A percentile compares a stretch with the other conserved stretches of the same genome.
These are phyloP conservation scores for Piscicola geometra DNA, from an alignment of 2,888 invertebrate genomes.

Conservation along the genomic window DNA sequence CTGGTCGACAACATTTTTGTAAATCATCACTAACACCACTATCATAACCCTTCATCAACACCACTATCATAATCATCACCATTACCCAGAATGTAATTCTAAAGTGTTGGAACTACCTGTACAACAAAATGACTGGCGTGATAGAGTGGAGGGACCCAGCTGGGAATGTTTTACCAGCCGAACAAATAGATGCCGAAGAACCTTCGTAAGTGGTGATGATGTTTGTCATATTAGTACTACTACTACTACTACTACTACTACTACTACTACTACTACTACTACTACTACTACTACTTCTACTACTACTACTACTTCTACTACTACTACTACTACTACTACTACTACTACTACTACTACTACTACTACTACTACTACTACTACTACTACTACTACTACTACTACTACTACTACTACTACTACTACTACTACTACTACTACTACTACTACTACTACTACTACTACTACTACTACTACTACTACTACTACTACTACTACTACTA, in stretches of 20 bases:
- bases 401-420: slow-evolving; percentile 1
- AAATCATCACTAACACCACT: no score
- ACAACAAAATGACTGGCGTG: no score
- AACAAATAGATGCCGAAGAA: background rate
- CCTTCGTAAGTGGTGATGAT: background rate
- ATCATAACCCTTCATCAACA: no score
- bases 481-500: background rate
- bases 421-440: background rate
- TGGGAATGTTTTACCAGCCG: background rate
- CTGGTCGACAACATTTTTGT: no score
- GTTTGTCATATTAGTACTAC: no score
- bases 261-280: background rate
- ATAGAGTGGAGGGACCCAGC: background rate
- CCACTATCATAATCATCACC: no score
- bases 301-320: slow-evolving; percentile 18
- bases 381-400: background rate
- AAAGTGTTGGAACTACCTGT: no score
- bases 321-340: slow-evolving; percentile 6
- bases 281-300: background rate
- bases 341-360: slow-evolving; percentile 10
- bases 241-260: no score
- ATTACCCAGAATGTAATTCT: no score
- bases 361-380: slow-evolving; percentile 2
- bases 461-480: background rate
- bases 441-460: background rate